Evolutionary conservation across 2,797 vertebrate species (phyloP).

Genomic region (Tadarida brasiliensis): DNA sequence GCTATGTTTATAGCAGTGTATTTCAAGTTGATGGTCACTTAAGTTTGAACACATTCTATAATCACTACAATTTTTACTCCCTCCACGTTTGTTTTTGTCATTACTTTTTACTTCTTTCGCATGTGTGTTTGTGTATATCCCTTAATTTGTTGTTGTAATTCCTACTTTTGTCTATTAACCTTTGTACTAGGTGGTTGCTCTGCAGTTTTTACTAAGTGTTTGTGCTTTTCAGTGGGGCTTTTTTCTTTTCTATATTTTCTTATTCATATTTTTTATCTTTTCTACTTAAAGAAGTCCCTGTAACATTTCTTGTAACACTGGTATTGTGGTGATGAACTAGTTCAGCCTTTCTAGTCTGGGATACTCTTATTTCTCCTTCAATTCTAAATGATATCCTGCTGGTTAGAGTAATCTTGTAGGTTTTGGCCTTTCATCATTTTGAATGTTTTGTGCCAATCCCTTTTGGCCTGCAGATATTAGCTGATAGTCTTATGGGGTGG

Average conservation of each 20-base stretch:
- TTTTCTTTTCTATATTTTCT: not conserved
- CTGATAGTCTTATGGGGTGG: no score
- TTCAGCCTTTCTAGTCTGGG: not conserved
- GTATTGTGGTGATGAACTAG: not conserved
- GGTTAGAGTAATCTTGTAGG: not conserved
- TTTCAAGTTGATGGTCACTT: not conserved
- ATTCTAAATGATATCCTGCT: not conserved
- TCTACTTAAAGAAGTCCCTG: not conserved
- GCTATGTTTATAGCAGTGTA: not conserved
- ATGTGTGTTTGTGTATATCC: not conserved
- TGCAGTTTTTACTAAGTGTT: not conserved
- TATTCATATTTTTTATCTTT: not conserved
- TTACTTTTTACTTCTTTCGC: not conserved
- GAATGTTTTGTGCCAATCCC: not conserved
- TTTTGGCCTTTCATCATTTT: not conserved
- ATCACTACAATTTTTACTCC: not conserved
- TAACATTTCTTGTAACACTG: not conserved
- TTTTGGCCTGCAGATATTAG: not conserved
- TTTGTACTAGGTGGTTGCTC: not conserved
- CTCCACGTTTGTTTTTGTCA: not conserved
- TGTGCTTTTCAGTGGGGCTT: not conserved
- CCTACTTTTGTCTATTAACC: not conserved
- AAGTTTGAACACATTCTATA: not conserved
- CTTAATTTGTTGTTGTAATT: not conserved
- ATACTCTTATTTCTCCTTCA: not conserved